Evolutionary conservation across 2,888 invertebrate species (phyloP).

Genomic region (Venusia cambrica): DNA sequence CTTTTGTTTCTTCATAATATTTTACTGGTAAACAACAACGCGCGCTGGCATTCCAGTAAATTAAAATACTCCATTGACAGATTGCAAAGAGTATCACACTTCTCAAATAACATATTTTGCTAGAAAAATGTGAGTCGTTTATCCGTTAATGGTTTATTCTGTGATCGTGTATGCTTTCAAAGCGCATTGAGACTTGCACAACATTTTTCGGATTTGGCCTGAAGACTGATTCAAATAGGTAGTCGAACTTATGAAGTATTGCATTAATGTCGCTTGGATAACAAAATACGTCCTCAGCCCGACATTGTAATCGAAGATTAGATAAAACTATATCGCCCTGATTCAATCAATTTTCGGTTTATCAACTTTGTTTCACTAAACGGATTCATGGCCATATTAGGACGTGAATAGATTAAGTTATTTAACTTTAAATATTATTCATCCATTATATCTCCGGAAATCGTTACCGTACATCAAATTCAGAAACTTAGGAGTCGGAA

Average conservation of each 20-base stretch:
- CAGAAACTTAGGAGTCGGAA: too few relatives aligned
- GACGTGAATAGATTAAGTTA: too few relatives aligned
- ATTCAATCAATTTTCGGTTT: conserved; percentile 35
- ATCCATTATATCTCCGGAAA: conserved; percentile 2
- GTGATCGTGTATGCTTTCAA: conserved; percentile 69
- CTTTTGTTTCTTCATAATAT: too few relatives aligned
- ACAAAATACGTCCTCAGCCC: conserved; percentile 15
- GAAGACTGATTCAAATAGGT: too few relatives aligned
- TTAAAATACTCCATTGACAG: conserved; percentile 9
- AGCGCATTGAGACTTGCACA: conserved; percentile 59
- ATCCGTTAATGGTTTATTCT: too few relatives aligned
- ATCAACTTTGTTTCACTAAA: conserved; percentile 30
- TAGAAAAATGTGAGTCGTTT: conserved; percentile 70
- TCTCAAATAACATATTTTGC: conserved; percentile 61
- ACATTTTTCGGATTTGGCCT: conserved; percentile 39
- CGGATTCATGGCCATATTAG: conserved; percentile 33
- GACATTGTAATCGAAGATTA: conserved; percentile 32
- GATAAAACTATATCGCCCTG: conserved; percentile 36
- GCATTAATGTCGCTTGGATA: conserved; percentile 19
- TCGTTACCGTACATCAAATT: too few relatives aligned
- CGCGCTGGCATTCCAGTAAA: conserved; percentile 1
- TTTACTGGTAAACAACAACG: not conserved
- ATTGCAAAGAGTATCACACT: conserved; percentile 45
- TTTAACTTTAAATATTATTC: conserved; percentile 17
- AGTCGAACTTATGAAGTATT: conserved; percentile 39